Evolutionary conservation across 2,888 invertebrate species (phyloP).

Genomic region (Chrysomela aeneicollis): DNA sequence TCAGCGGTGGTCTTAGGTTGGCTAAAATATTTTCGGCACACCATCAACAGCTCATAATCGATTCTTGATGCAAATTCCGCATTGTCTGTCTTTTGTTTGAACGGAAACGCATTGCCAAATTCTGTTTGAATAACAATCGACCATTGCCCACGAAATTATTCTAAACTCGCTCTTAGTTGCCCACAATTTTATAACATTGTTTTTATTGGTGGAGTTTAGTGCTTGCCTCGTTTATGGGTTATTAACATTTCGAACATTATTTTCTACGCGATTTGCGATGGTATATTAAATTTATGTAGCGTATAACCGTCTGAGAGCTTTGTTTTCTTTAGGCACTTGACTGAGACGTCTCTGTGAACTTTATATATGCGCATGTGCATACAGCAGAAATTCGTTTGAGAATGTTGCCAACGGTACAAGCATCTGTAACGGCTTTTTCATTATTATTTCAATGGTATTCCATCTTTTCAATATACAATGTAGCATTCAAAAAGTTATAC

Average conservation of each 20-base stretch:
- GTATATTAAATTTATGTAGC: slow-evolving; percentile 21
- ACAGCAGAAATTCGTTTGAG: background rate
- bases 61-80: slow-evolving; percentile 27
- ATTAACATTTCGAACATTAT: slow-evolving; percentile 30
- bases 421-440: too few relatives aligned
- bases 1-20: background rate
- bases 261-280: slow-evolving; percentile 23
- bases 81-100: slow-evolving; percentile 24
- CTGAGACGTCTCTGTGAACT: slow-evolving; percentile 12
- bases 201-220: slow-evolving; percentile 20
- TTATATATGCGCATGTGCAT: background rate
- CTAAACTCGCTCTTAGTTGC: background rate
- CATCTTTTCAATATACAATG: too few relatives aligned
- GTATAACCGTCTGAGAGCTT: slow-evolving; percentile 16
- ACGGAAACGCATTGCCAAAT: slow-evolving; percentile 24
- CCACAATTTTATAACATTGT: slow-evolving; percentile 17
- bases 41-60: slow-evolving; percentile 10
- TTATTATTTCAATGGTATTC: too few relatives aligned
- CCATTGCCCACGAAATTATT: background rate
- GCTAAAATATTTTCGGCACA: slow-evolving; percentile 4
- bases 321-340: slow-evolving; percentile 17
- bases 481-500: too few relatives aligned
- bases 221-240: slow-evolving; percentile 17
- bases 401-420: background rate
- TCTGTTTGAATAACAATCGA: slow-evolving; percentile 26